Conservation (phyloP, 1,140 invertebrate genomes). For the Paracyclopina nana region DNA sequence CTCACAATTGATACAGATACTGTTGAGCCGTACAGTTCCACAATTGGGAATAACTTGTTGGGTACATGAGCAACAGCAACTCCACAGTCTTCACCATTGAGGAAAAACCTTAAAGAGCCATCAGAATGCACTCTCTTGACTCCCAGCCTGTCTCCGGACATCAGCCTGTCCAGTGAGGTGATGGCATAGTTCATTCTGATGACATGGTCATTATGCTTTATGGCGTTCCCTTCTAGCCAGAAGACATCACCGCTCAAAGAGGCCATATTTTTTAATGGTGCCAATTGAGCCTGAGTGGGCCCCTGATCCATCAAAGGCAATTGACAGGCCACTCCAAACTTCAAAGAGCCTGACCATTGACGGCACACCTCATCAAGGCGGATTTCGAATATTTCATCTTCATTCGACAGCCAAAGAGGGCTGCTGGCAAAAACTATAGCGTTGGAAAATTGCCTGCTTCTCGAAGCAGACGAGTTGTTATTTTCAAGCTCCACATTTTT, state of each 20-base stretch:
- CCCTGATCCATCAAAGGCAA: not conserved
- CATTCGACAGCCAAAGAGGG: slow-evolving; percentile 31
- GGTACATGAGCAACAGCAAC: slow-evolving; percentile 52
- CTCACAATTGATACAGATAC: slow-evolving; percentile 27
- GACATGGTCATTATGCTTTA: slow-evolving; percentile 37
- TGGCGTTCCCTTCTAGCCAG: slow-evolving; percentile 19
- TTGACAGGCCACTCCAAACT: slow-evolving; percentile 6
- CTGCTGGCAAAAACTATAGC: slow-evolving; percentile 35
- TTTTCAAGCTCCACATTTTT: not conserved
- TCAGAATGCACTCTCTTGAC: slow-evolving; percentile 28
- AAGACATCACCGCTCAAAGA: not conserved
- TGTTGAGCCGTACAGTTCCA: slow-evolving; percentile 6
- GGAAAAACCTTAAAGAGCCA: slow-evolving; percentile 33
- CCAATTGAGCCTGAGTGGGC: too few species aligned
- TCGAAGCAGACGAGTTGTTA: not conserved
- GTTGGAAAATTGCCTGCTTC: too few species aligned
- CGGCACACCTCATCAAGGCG: slow-evolving; percentile 15
- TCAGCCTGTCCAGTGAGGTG: slow-evolving; percentile 54
- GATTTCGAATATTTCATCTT: slow-evolving; percentile 35
- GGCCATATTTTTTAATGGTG: too few species aligned
- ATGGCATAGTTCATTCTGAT: slow-evolving; percentile 37
- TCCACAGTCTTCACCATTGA: slow-evolving; percentile 68
- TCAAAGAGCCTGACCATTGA: slow-evolving; percentile 7
- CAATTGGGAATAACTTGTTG: slow-evolving; percentile 30
- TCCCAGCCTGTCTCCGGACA: slow-evolving; percentile 40